These are phyloP conservation scores for Labeo rohita DNA, from an alignment of 2,113 vertebrate genomes.

Conservation along the genomic window DNA sequence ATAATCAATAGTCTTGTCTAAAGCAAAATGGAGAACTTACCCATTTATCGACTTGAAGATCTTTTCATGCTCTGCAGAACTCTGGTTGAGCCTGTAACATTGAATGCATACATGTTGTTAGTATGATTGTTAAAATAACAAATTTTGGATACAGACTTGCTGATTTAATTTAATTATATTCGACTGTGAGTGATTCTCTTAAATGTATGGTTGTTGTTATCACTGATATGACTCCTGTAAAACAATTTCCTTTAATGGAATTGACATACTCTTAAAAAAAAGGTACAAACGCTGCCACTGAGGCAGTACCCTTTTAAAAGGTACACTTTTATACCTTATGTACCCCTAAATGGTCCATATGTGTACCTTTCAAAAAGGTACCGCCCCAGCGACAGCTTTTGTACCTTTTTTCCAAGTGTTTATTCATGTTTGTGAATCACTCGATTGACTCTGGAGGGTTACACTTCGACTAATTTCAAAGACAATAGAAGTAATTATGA, in stretches of 20 bases:
- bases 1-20: neutral
- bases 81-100: constrained; percentile 71
- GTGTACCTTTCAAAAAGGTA: no score
- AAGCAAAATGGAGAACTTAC: constrained; percentile 62
- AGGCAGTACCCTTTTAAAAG: no score
- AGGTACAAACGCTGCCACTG: no score
- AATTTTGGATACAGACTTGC: neutral
- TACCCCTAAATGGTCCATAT: no score
- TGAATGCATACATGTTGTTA: neutral
- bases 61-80: constrained; percentile 72
- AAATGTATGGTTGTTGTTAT: neutral
- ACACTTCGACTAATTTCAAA: neutral
- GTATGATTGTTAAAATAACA: neutral
- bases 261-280: no score
- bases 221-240: neutral
- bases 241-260: neutral
- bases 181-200: neutral
- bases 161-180: neutral
- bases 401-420: no score
- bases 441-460: neutral
- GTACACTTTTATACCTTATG: no score
- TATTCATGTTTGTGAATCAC: no score
- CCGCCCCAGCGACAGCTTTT: no score
- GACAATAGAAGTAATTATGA: neutral
- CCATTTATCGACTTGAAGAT: constrained; percentile 80